phyloP scores from a whole-genome alignment of 2,888 invertebrate species.

The Dasypogon diadema region DNA sequence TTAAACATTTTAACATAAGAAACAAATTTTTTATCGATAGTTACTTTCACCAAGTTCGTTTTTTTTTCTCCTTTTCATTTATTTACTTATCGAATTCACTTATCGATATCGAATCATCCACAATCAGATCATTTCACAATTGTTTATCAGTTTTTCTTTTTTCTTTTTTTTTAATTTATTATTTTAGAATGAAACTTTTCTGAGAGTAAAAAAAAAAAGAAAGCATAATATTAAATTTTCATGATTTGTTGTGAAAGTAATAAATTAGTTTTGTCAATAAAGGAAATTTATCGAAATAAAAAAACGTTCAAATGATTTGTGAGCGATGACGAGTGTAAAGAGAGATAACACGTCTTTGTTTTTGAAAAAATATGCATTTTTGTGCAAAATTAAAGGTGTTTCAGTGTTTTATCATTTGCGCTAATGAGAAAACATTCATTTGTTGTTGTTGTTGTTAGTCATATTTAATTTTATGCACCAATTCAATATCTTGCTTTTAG shows the following conservation, averaged over 20 bases:
- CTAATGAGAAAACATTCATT: background rate
- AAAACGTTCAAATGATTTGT: too few relatives aligned
- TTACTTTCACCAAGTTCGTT: background rate
- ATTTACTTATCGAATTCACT: background rate
- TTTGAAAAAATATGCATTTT: slow-evolving; percentile 11
- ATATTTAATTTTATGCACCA: background rate
- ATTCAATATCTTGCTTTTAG: background rate
- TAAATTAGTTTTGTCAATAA: slow-evolving; percentile 37
- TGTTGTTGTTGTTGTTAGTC: background rate
- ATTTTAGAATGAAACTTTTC: slow-evolving; percentile 28
- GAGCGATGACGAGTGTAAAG: too few relatives aligned
- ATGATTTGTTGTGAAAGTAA: slow-evolving; percentile 48
- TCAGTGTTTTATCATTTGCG: slow-evolving; percentile 49
- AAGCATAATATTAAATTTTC: slow-evolving; percentile 35
- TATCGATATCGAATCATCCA: background rate
- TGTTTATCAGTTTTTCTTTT: background rate
- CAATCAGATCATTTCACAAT: background rate
- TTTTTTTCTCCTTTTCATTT: background rate
- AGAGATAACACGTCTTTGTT: too few relatives aligned
- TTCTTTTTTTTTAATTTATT: slow-evolving; percentile 6
- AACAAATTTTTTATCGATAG: background rate
- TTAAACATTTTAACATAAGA: background rate
- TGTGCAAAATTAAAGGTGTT: background rate
- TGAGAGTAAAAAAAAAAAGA: slow-evolving; percentile 28
- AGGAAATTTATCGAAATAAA: slow-evolving; percentile 17